Evolutionary conservation across 37 sponge, comb jelly and placozoan species (phyloP).

Genomic region (Oscarella lobularis): DNA sequence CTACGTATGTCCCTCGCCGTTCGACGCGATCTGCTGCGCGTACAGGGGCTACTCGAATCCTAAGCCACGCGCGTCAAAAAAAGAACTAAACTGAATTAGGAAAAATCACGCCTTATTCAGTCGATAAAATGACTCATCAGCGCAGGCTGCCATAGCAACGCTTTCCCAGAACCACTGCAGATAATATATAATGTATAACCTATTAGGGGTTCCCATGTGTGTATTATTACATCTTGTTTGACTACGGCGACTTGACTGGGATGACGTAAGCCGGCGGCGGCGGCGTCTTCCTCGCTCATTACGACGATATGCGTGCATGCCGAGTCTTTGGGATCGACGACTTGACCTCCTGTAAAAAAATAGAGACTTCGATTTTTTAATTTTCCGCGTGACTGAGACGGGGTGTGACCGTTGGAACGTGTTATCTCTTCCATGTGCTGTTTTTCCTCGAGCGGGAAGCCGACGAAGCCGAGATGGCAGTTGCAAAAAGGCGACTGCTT

Average conservation of each 20-base stretch:
- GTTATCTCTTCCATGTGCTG: conserved; percentile 62
- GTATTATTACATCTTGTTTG: too few relatives aligned
- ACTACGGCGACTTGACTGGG: too few relatives aligned
- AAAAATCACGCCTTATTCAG: conserved; percentile 1
- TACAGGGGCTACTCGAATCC: not conserved
- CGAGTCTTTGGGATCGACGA: too few relatives aligned
- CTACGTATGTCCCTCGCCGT: too few relatives aligned
- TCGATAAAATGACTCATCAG: conserved; percentile 70
- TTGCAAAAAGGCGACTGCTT: conserved; percentile 72
- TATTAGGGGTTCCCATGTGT: too few relatives aligned
- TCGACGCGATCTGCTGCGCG: too few relatives aligned
- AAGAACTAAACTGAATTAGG: not conserved
- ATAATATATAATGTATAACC: conserved; percentile 3
- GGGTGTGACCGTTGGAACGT: conserved; percentile 45
- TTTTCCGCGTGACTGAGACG: too few relatives aligned
- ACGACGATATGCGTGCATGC: conserved; percentile 35
- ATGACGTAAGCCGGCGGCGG: too few relatives aligned
- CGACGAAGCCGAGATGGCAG: conserved; percentile 53
- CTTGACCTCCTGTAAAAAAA: too few relatives aligned
- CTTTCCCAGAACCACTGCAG: conserved; percentile 96
- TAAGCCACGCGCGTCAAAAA: conserved; percentile 9
- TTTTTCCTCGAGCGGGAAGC: conserved; percentile 59
- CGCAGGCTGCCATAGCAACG: conserved; percentile 84
- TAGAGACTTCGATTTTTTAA: too few relatives aligned
- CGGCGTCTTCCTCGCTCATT: too few relatives aligned